Evolutionary conservation across 2,113 vertebrate genomes (phyloP).

Genomic region (Ctenomys sociabilis): DNA sequence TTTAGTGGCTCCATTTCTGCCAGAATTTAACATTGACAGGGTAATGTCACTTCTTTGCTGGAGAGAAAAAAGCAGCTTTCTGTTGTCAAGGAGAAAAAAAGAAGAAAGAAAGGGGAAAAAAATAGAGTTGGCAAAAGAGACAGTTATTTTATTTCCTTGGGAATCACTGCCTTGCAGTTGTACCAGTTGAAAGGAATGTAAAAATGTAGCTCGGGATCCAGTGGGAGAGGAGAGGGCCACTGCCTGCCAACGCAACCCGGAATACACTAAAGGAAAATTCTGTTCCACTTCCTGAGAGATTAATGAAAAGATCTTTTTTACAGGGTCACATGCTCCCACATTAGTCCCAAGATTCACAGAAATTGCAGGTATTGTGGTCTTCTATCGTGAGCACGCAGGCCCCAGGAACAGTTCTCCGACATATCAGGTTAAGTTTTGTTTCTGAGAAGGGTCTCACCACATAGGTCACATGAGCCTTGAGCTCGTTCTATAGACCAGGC

Average conservation of each 20-base stretch:
- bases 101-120: constrained; percentile 26
- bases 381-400: not conserved
- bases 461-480: not conserved
- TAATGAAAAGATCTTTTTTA: not conserved
- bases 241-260: not conserved
- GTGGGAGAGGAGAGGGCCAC: not conserved
- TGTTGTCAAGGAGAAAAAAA: constrained; percentile 57
- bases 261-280: not conserved
- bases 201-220: constrained; percentile 30
- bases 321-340: not conserved
- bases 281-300: constrained; percentile 43
- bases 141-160: constrained; percentile 61
- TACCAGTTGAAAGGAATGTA: constrained; percentile 63
- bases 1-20: constrained; percentile 66
- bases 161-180: constrained; percentile 38
- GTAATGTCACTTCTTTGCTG: constrained; percentile 56
- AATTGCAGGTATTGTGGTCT: not conserved
- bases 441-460: not conserved
- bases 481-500: no score
- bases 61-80: constrained; percentile 22
- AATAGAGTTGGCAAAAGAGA: constrained; percentile 32
- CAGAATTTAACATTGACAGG: constrained; percentile 66
- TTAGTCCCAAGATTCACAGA: not conserved
- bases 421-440: not conserved
- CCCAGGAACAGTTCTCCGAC: not conserved